Conservation (phyloP, 2,797 vertebrate genomes). For the Acropternis orthonyx region DNA sequence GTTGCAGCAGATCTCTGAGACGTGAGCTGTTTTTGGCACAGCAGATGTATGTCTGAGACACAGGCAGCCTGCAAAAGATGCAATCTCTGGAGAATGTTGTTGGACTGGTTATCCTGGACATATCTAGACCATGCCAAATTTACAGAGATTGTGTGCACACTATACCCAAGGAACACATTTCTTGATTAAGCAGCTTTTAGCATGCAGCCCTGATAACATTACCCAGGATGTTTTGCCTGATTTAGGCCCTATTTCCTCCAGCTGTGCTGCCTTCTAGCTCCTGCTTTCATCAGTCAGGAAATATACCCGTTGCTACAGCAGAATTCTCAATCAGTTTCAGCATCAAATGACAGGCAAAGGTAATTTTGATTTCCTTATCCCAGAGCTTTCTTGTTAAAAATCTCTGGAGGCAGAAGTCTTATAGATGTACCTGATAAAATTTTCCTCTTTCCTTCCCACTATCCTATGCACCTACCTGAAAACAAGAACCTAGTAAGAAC, state of each 20-base stretch:
- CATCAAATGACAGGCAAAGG: not conserved
- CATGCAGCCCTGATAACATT: not conserved
- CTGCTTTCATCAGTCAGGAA: not conserved
- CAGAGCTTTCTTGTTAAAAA: not conserved
- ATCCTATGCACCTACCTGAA: not conserved
- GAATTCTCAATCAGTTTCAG: slow-evolving; percentile 3
- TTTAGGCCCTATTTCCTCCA: slow-evolving; percentile 2
- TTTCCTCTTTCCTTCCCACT: not conserved
- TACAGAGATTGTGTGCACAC: not conserved
- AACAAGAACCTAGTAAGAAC: not conserved
- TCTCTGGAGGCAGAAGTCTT: not conserved
- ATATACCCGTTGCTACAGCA: not conserved
- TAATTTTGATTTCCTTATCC: not conserved
- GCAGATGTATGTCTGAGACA: not conserved
- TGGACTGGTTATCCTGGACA: slow-evolving; percentile 43
- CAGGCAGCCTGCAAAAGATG: not conserved
- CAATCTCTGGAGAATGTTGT: slow-evolving; percentile 48
- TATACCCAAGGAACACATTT: not conserved
- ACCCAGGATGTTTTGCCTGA: not conserved
- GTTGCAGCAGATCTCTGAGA: not conserved
- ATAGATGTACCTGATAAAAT: not conserved
- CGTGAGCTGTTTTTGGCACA: not conserved
- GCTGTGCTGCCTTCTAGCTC: not conserved
- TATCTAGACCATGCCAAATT: slow-evolving; percentile 1
- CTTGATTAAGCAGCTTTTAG: not conserved